phyloP scores from a whole-genome alignment of 2,888 invertebrate species.

The Synanthedon vespiformis region DNA sequence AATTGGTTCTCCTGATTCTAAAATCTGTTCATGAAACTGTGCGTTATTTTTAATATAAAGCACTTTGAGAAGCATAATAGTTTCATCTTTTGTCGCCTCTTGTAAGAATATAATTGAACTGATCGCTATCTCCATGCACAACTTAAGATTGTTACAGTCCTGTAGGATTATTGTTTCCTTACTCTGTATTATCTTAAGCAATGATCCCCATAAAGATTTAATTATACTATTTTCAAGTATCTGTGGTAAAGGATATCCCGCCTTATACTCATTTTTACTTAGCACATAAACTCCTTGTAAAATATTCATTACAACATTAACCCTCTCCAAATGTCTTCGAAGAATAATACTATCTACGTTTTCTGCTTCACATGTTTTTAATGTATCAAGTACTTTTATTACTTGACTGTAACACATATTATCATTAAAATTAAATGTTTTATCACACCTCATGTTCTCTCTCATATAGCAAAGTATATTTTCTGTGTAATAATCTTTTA shows the following conservation, averaged over 20 bases:
- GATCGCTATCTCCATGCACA: slow-evolving; percentile 29
- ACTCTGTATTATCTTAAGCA: slow-evolving; percentile 23
- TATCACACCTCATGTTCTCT: slow-evolving; percentile 8
- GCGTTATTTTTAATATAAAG: slow-evolving; percentile 27
- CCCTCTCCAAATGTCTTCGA: slow-evolving; percentile 34
- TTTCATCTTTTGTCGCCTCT: slow-evolving; percentile 20
- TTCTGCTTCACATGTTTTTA: slow-evolving; percentile 30
- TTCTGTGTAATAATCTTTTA: slow-evolving; percentile 27
- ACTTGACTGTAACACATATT: slow-evolving; percentile 38
- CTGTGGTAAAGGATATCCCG: not conserved
- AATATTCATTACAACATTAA: slow-evolving; percentile 29
- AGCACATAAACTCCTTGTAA: slow-evolving; percentile 26
- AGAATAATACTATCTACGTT: slow-evolving; percentile 31
- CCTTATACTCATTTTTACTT: slow-evolving; percentile 8
- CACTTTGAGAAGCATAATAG: slow-evolving; percentile 24
- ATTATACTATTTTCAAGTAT: slow-evolving; percentile 1
- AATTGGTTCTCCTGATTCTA: slow-evolving; percentile 17
- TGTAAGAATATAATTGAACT: slow-evolving; percentile 21
- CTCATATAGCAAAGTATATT: slow-evolving; percentile 26
- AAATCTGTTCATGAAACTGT: slow-evolving; percentile 21
- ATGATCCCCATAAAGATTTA: slow-evolving; percentile 20
- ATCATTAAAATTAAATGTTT: slow-evolving; percentile 10
- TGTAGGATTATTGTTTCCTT: slow-evolving; percentile 22
- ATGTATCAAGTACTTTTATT: slow-evolving; percentile 24
- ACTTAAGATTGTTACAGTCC: slow-evolving; percentile 15